Base-by-base conservation (phyloP, 2,113 vertebrate species). In the Elephantulus edwardii region DNA sequence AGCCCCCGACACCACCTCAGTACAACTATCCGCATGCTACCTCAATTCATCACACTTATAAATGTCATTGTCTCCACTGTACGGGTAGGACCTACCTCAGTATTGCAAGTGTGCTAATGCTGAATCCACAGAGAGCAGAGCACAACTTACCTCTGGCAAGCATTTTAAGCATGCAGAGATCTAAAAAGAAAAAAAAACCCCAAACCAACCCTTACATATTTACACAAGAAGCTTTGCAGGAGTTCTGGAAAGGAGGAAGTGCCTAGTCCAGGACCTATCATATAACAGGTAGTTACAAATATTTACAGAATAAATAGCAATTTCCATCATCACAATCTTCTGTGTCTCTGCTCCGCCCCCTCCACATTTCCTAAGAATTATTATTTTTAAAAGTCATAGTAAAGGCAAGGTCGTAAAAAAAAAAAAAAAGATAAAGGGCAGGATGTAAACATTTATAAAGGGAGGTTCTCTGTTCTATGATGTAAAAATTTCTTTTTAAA, bases 81-180 rank as follows among this genome's bases (percentile, higher is more conserved):
- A 83, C 4, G 35, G 30, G 48, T 40, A 40, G 42, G 80, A 76
- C 38, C 46, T 68, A 9, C 44, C 76, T 72, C 33, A 19, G 1
- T 50, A 5, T 6, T 50, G 35, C 33, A 77, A 54, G 40, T 79
- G 14, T 81, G 56, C 24, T 70, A 52, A 68, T 20, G 9, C 44
- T 78, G 72, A 11, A 42, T 90, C 75, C 68, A 22, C 35, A 28
- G 35, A 68, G 54, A 94, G 85, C 78, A 89, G 85, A 71, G 35
- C 16, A 60, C 46, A 24, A 12, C 79, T 94, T 89, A 70, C 60
- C 78, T 91, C 4, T 71, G 58, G 71, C 68, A 93, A 95, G 44
- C 66, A 96, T 93, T 95, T 93, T 79, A 93, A 94, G 70, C 91
- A 92, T 79, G 82, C 56, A 75, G 75, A 92, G 26, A 58, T 88